A percentile compares a stretch with the other conserved stretches of the same genome.
phyloP scores from a whole-genome alignment of 2,888 invertebrate genomes.

The Callinectes sapidus region DNA sequence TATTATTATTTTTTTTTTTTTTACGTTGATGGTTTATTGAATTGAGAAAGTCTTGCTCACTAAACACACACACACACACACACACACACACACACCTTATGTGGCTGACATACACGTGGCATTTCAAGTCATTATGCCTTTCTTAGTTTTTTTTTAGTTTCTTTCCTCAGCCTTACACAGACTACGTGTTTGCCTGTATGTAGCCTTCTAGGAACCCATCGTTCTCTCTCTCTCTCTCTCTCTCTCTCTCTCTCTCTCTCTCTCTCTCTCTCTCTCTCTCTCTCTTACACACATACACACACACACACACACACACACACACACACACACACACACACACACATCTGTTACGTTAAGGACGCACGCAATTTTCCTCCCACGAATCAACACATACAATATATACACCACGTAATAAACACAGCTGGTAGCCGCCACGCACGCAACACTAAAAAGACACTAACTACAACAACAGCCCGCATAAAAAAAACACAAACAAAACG shows the following conservation, averaged over 20 bases:
- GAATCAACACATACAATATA: background rate
- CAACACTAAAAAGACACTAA: background rate
- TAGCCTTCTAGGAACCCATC: background rate
- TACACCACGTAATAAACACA: background rate
- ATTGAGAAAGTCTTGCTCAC: background rate
- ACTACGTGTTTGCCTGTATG: background rate
- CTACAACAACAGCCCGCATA: background rate
- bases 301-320: background rate
- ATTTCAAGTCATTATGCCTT: background rate
- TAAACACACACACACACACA: background rate
- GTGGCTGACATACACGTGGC: background rate
- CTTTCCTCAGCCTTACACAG: background rate
- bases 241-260: too few species aligned
- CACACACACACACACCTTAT: slow-evolving; percentile 21
- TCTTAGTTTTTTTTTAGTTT: background rate
- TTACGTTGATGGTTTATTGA: background rate
- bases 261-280: background rate
- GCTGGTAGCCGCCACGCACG: background rate
- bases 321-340: background rate
- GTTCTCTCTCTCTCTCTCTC: background rate
- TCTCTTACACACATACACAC: background rate
- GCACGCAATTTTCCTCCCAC: background rate
- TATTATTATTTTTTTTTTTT: too few species aligned
- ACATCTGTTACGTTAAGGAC: background rate
- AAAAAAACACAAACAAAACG: background rate